These are phyloP conservation scores for Craseonycteris thonglongyai DNA, from an alignment of 2,113 vertebrate genomes.

Conservation along the genomic window DNA sequence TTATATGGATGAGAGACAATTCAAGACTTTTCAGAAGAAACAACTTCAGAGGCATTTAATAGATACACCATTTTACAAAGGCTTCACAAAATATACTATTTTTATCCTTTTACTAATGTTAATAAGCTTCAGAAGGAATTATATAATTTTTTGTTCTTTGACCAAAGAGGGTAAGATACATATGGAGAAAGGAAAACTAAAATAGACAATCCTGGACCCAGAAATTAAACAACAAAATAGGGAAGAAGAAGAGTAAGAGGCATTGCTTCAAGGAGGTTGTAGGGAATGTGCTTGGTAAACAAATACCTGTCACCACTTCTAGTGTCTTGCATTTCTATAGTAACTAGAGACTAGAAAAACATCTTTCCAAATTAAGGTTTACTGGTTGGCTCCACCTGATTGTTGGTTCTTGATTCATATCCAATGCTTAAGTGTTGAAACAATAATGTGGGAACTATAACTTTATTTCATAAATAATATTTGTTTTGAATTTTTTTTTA, in stretches of 20 bases:
- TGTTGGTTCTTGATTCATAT: slow-evolving; percentile 73
- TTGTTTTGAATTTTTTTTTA: slow-evolving; percentile 1
- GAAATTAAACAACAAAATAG: neutral
- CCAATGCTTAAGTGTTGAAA: slow-evolving; percentile 73
- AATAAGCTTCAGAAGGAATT: neutral
- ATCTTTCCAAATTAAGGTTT: slow-evolving; percentile 72
- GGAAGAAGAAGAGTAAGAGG: slow-evolving; percentile 32
- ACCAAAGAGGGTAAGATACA: neutral
- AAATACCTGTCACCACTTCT: slow-evolving; percentile 59
- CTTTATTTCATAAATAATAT: neutral
- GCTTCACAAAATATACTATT: neutral
- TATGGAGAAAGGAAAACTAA: neutral
- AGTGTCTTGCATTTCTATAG: slow-evolving; percentile 75
- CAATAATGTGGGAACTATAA: slow-evolving; percentile 43
- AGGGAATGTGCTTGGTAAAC: slow-evolving; percentile 70
- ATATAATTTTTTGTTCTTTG: neutral
- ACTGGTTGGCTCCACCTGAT: slow-evolving; percentile 61
- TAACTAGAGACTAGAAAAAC: slow-evolving; percentile 74
- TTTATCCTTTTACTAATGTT: neutral
- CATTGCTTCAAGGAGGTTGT: slow-evolving; percentile 44
- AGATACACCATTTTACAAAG: neutral
- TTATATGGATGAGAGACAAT: neutral
- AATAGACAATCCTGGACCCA: neutral
- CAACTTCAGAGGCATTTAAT: neutral
- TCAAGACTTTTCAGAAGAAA: neutral